Base-by-base conservation (phyloP, 2,888 invertebrate genomes). In the Aquatica leii region DNA sequence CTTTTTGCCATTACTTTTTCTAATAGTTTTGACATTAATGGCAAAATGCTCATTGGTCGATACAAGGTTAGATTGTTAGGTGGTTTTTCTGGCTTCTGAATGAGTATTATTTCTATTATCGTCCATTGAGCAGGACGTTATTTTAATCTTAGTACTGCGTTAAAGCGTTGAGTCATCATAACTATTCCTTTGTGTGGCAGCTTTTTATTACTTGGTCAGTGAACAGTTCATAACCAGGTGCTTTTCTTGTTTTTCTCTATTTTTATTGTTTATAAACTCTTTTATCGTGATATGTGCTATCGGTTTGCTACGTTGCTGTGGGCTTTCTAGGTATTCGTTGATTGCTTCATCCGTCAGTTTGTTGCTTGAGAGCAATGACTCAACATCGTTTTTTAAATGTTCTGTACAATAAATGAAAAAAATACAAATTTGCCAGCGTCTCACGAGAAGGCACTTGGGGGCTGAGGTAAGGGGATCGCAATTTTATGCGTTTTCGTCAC, bases 201-300 rank as follows among this genome's bases (percentile, higher is more conserved):
- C 15, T 31, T 51, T 51, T 31, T 51, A 34, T 51, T 51, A 34
- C 34, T 15, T 51, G 51, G 51, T 34, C 51, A 34, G 51, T 51
- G 15, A 51, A 15, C 51, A 34, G 17, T 11, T 14, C 34, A 34
- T 51, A 51, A 5, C 51, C 51, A 51, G 51, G 31, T 9, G 51
- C 51, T 15, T 51, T 34, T 51, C 34, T 51, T 51, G 31, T 15
- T 14, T 51, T 51, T 51, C 34, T 51, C 51, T 11, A 31, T 51
- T 24, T 51, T 24, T 12, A 51, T 9, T 31, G n/a, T n/a, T n/a
- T n/a, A n/a, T n/a, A n/a, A n/a, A n/a, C n/a, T n/a, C n/a, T n/a
- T n/a, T n/a, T n/a, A n/a, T n/a, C n/a, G 9, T 20, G 50, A 31
- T 50, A 14, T n/a, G n/a, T 50, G 9, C 21, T 8, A 8, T 12